Evolutionary conservation across 2,113 vertebrate genomes (phyloP), one percentile per base, ranked within the genome.

Genomic region (Festucalex cinctus): DNA sequence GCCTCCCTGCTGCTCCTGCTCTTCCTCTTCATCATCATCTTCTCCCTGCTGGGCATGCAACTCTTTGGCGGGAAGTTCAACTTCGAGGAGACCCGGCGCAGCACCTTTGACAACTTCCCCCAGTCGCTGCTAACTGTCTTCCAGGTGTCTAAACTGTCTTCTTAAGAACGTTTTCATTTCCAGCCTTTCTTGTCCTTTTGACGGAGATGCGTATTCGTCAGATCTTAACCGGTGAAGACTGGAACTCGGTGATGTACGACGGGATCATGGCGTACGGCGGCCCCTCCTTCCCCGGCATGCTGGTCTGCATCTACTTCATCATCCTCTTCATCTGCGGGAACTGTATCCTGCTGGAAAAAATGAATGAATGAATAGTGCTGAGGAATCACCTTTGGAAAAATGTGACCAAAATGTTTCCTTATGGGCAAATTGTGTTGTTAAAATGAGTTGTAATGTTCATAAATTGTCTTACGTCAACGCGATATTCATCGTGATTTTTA

Each of bases 231-330:
- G 97, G 97, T 88, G 97, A 99, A 90, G 97, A 99, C 91, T 99
- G 97, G 97, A 99, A 99, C 92, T 98, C 96, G 69, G 97, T 99
- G 83, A 99, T 99, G 97, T 98, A 98, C 86, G 97, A 99, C 86
- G 97, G 97, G 71, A 99, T 99, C 88, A 98, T 96, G 95, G 97
- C 97, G 64, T 99, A 99, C 41, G 97, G 97, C 70, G 97, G 97
- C 41, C 97, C 97, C 63, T 98, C 97, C 81, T 99, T 99, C 91
- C 97, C 97, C 71, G 97, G 97, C 86, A 99, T 99, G 97, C 93
- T 99, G 83, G 97, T 99, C 91, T 99, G 97, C 94, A 99, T 99
- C 90, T 99, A 99, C 91, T 99, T 99, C 92, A 99, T 99, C 94
- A 99, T 99, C 92, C 97, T 99, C 90, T 98, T 99, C 94, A 99